Base-by-base conservation (phyloP, 2,888 invertebrate genomes). In the Blastobasis lacticolella region DNA sequence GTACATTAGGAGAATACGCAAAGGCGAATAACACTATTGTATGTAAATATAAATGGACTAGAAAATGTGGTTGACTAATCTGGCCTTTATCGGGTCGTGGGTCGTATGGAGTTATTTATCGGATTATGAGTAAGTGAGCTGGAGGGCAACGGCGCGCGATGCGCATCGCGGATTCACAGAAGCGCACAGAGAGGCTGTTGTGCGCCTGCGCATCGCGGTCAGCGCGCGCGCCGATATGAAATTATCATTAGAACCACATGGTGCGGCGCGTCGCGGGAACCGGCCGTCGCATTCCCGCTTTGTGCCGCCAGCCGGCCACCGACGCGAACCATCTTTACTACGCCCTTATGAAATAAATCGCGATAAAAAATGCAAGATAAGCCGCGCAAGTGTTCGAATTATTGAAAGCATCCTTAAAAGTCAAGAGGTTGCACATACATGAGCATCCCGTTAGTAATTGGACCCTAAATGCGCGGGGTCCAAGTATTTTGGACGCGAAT, bases 241-340 rank as follows among this genome's bases (percentile, higher is more conserved):
- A 81, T 73, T 87, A 87, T 83, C 78, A 87, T 84, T 67, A 63
- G 69, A 76, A 79, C 70, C 88, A 88, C 69, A 81, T 88, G 87
- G 71, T 59, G 64, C 61, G 57, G 54, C 54, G 45, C 43, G 47
- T 55, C 52, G 49, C 49, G 46, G 50, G 51, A 54, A 52, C 46
- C 50, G 38, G 46, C 41, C 7, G 41, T 41, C 41, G 7, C 23
- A 23, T 23, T 23, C 23, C 23, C 23, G 10, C 49, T 49, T 48
- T 45, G 49, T 23, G 23, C 9, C 8, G n/a, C 9, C 36, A 38
- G 40, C 37, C 7, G 10, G 49, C 45, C 48, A 37, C 42, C 42
- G 45, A 48, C 46, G 46, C 45, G 47, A 51, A 44, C 42, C 45
- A 42, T 23, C 50, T 53, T 50, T 48, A 42, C n/a, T 48, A 45